A percentile compares a stretch with the other conserved stretches of the same genome.
These are phyloP conservation scores for Polyodon spathula DNA, from an alignment of 2,113 vertebrate species.

Conservation along the genomic window DNA sequence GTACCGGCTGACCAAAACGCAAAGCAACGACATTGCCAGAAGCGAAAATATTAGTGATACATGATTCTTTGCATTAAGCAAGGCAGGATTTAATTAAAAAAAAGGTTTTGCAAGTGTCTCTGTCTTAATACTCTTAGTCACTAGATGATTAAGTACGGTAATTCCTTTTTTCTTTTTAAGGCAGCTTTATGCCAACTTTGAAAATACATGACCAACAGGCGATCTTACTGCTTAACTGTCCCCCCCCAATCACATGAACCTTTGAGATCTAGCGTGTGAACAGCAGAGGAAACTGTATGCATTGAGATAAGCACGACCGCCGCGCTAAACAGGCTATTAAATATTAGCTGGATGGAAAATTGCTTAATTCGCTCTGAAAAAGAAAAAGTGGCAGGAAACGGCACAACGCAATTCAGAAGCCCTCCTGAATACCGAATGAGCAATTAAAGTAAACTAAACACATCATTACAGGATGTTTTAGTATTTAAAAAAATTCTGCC, in stretches of 20 bases:
- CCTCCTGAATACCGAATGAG: background rate
- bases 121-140: background rate
- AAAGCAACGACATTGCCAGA: background rate
- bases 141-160: background rate
- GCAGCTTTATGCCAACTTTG: no score
- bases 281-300: no score
- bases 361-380: background rate
- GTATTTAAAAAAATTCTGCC: background rate
- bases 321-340: background rate
- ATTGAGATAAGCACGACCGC: no score
- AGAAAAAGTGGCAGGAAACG: background rate
- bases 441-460: background rate
- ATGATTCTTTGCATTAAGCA: background rate
- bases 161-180: background rate
- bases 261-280: no score
- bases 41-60: background rate
- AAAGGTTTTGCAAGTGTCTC: background rate
- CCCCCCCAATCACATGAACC: no score
- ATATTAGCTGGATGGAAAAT: background rate
- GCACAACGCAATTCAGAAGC: background rate
- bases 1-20: no score
- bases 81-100: slow-evolving; percentile 1
- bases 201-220: no score
- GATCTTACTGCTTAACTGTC: no score
- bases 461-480: background rate